phyloP scores from a whole-genome alignment of 1,140 invertebrate species.

The Aphelenchoides besseyi region DNA sequence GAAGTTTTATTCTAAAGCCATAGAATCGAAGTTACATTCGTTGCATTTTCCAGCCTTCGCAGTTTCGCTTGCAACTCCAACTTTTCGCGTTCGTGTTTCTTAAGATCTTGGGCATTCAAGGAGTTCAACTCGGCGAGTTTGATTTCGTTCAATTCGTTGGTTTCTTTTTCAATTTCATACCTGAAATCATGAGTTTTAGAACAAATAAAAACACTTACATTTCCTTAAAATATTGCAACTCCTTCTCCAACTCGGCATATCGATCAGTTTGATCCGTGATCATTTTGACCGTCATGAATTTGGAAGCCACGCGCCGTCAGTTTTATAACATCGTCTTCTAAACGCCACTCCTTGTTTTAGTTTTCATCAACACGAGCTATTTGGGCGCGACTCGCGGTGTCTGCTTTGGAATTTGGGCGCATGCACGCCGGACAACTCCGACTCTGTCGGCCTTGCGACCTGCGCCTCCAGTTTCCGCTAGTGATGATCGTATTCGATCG shows the following conservation, averaged over 20 bases:
- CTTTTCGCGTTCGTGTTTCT: constrained; percentile 13
- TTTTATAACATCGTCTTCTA: too few relatives aligned
- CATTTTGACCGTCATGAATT: background rate
- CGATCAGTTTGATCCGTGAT: background rate
- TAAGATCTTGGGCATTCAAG: constrained; percentile 9
- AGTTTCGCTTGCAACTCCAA: background rate
- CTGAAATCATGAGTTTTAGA: constrained; percentile 4
- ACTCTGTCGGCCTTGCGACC: too few relatives aligned
- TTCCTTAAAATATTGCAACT: constrained; percentile 21
- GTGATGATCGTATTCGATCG: too few relatives aligned
- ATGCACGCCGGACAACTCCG: too few relatives aligned
- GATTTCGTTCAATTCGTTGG: constrained; percentile 20
- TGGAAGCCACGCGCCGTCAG: too few relatives aligned
- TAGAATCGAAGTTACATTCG: constrained; percentile 1
- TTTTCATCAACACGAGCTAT: too few relatives aligned
- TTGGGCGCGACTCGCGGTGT: too few relatives aligned
- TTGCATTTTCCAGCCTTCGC: background rate
- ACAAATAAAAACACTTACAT: constrained; percentile 10
- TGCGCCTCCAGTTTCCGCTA: too few relatives aligned
- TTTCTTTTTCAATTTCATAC: constrained; percentile 21
- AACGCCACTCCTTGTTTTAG: too few relatives aligned
- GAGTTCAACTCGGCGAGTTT: constrained; percentile 11
- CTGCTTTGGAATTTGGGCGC: too few relatives aligned
- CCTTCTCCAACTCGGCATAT: constrained; percentile 12
- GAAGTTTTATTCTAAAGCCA: background rate